Evolutionary conservation across 2,797 vertebrate species (phyloP).

Genomic region (Phaenicophaeus curvirostris): DNA sequence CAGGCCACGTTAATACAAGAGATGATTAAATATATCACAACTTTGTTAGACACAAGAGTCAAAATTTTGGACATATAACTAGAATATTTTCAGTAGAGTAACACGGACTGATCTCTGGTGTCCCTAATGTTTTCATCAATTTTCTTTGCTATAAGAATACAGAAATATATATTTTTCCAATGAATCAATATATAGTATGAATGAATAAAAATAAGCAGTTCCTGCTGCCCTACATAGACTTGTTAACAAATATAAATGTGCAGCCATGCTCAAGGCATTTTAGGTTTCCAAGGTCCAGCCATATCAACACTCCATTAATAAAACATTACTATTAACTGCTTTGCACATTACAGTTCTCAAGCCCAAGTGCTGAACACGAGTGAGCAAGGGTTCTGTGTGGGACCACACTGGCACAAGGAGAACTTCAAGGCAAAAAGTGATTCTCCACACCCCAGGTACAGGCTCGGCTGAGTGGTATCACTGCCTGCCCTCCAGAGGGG

Average conservation of each 20-base stretch:
- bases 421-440: not conserved
- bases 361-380: accelerated
- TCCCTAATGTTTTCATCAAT: not conserved
- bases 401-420: accelerated
- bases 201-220: not conserved
- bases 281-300: not conserved
- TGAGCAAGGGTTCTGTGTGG: accelerated
- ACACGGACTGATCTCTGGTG: not conserved
- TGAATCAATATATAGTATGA: not conserved
- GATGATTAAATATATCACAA: not conserved
- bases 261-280: not conserved
- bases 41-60: not conserved
- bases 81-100: not conserved
- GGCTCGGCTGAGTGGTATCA: not conserved
- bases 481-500: accelerated
- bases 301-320: not conserved
- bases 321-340: not conserved
- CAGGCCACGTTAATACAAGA: not conserved
- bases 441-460: accelerated
- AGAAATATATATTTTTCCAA: not conserved
- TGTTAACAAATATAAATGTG: not conserved
- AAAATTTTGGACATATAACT: accelerated
- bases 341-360: not conserved
- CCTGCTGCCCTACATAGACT: not conserved
- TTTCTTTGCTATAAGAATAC: not conserved